These are phyloP conservation scores for Coenonympha glycerion DNA, from an alignment of 2,888 invertebrate genomes.

Conservation along the genomic window DNA sequence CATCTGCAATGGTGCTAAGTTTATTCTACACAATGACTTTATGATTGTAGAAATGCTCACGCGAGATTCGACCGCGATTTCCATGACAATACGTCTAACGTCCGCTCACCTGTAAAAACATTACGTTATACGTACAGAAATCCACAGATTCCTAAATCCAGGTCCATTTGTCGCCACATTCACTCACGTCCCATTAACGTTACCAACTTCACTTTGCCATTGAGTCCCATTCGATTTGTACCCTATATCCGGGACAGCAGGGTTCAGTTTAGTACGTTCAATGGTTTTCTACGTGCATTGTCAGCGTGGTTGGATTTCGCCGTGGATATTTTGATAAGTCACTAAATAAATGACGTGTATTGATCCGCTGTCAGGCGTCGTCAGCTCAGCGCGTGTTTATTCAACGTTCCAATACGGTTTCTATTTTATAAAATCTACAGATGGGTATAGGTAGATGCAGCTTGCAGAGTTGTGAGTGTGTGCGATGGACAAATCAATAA, in stretches of 20 bases:
- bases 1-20: too few relatives aligned
- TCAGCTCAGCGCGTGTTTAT: slow-evolving; percentile 58
- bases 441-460: background rate
- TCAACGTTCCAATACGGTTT: slow-evolving; percentile 40
- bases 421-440: slow-evolving; percentile 4
- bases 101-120: slow-evolving; percentile 47
- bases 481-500: background rate
- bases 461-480: background rate
- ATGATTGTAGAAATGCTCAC: background rate
- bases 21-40: too few relatives aligned
- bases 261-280: slow-evolving; percentile 32
- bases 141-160: slow-evolving; percentile 24
- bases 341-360: slow-evolving; percentile 70
- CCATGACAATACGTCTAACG: background rate
- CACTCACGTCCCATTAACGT: slow-evolving; percentile 32
- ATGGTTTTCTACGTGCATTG: slow-evolving; percentile 24
- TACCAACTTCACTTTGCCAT: slow-evolving; percentile 32
- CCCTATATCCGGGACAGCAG: slow-evolving; percentile 29
- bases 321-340: slow-evolving; percentile 63
- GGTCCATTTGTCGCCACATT: slow-evolving; percentile 30
- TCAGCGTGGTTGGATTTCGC: slow-evolving; percentile 33
- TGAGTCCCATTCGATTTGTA: background rate
- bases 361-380: slow-evolving; percentile 65
- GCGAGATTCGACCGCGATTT: background rate
- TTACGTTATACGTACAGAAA: slow-evolving; percentile 22